A percentile compares a stretch with the other conserved stretches of the same genome.
Evolutionary conservation across 2,888 invertebrate species (phyloP).

Genomic region (Galeopsomyia nigrocyanea): DNA sequence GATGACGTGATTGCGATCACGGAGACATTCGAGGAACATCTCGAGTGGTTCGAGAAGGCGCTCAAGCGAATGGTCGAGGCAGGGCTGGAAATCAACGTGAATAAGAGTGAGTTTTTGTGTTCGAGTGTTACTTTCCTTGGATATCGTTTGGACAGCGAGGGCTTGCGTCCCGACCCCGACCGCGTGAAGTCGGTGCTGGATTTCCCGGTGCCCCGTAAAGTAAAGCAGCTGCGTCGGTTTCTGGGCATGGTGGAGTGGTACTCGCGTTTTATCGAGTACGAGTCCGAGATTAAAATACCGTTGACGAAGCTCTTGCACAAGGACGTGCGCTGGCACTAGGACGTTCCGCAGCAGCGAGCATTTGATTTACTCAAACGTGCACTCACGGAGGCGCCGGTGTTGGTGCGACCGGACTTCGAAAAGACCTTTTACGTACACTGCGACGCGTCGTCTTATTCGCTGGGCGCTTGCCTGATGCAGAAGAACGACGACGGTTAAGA

Average conservation of each 20-base stretch:
- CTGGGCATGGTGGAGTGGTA: neutral
- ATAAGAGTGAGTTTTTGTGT: neutral
- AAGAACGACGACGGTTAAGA: too few species aligned
- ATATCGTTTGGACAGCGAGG: too few species aligned
- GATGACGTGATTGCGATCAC: neutral
- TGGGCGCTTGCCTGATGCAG: too few species aligned
- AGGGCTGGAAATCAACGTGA: neutral
- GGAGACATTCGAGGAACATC: too few species aligned
- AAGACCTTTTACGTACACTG: too few species aligned
- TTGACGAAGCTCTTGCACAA: neutral
- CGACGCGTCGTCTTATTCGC: too few species aligned
- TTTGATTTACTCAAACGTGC: too few species aligned
- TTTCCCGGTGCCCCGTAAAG: neutral
- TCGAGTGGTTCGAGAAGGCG: neutral
- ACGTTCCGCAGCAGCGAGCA: too few species aligned
- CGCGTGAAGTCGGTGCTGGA: neutral
- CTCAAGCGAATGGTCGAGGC: neutral
- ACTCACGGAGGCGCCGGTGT: too few species aligned
- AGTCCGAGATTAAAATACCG: slow-evolving; percentile 18
- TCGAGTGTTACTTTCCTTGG: too few species aligned
- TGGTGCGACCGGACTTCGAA: too few species aligned
- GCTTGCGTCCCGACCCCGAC: neutral
- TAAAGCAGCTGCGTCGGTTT: neutral
- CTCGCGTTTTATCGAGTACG: neutral
- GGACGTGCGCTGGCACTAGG: too few species aligned